A percentile compares a stretch with the other conserved stretches of the same genome.
phyloP scores from a whole-genome alignment of 2,797 vertebrate species.

The Neoniphon sammara region DNA sequence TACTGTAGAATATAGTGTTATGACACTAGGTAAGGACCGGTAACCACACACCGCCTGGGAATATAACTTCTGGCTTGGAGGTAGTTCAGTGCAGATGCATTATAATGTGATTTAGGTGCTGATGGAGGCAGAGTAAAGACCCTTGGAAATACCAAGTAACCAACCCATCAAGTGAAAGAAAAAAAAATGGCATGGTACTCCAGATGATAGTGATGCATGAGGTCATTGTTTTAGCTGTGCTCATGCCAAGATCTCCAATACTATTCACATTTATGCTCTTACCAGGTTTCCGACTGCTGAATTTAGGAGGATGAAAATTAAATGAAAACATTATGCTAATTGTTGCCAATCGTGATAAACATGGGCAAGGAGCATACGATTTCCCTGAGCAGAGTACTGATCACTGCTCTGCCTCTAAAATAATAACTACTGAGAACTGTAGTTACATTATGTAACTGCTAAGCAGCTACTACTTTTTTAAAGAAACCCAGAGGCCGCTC shows the following conservation, averaged over 20 bases:
- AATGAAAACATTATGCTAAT: slow-evolving; percentile 25
- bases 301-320: slow-evolving; percentile 27
- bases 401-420: slow-evolving; percentile 48
- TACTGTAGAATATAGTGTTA: slow-evolving; percentile 42
- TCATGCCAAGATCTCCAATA: slow-evolving; percentile 12
- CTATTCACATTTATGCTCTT: slow-evolving; percentile 18
- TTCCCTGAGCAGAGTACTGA: not conserved
- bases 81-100: slow-evolving; percentile 9
- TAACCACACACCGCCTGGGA: slow-evolving; percentile 1
- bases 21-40: slow-evolving; percentile 36
- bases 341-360: not conserved
- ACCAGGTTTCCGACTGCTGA: slow-evolving; percentile 7
- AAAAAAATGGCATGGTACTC: slow-evolving; percentile 35
- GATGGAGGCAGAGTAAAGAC: slow-evolving; percentile 12
- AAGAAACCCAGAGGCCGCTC: slow-evolving; percentile 54
- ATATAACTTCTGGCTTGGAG: slow-evolving; percentile 8
- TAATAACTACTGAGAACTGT: slow-evolving; percentile 55
- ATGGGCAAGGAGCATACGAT: slow-evolving; percentile 14
- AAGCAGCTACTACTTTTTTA: slow-evolving; percentile 60
- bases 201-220: slow-evolving; percentile 30
- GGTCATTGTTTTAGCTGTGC: slow-evolving; percentile 8
- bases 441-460: slow-evolving; percentile 62
- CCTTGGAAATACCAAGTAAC: slow-evolving; percentile 29
- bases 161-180: slow-evolving; percentile 21
- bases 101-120: slow-evolving; percentile 10